A percentile compares a stretch with the other conserved stretches of the same genome.
These are phyloP conservation scores for Smittia aterrima DNA, from an alignment of 2,888 invertebrate species.

Conservation along the genomic window DNA sequence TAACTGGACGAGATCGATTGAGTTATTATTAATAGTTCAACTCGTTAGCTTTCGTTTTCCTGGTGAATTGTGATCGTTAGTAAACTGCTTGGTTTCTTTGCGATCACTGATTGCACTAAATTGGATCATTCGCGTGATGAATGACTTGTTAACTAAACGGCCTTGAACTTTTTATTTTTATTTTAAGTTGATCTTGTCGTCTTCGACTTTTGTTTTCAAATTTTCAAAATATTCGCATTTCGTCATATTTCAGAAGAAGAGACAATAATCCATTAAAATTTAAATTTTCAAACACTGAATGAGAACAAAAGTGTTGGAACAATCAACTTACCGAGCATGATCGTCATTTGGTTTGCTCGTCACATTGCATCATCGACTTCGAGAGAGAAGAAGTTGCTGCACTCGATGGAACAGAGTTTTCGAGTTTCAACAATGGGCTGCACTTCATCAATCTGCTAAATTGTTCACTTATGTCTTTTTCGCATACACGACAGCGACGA, in stretches of 20 bases:
- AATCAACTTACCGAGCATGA: neutral
- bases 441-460: conserved; percentile 15
- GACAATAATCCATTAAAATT: conserved; percentile 2
- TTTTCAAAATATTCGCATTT: neutral
- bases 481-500: neutral
- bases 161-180: neutral
- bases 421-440: neutral
- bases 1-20: no score
- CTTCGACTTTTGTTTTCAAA: neutral
- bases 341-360: neutral
- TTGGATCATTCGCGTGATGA: no score
- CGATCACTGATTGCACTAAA: no score
- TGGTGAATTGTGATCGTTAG: no score
- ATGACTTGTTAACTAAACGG: neutral
- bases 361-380: no score
- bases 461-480: neutral
- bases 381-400: no score
- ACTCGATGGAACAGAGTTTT: no score
- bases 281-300: neutral
- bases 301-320: neutral
- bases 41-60: no score
- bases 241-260: neutral
- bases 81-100: no score
- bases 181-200: neutral
- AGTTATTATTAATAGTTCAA: no score